Base-by-base conservation (phyloP, 2,113 vertebrate species). In the Cochlearius cochlearius region DNA sequence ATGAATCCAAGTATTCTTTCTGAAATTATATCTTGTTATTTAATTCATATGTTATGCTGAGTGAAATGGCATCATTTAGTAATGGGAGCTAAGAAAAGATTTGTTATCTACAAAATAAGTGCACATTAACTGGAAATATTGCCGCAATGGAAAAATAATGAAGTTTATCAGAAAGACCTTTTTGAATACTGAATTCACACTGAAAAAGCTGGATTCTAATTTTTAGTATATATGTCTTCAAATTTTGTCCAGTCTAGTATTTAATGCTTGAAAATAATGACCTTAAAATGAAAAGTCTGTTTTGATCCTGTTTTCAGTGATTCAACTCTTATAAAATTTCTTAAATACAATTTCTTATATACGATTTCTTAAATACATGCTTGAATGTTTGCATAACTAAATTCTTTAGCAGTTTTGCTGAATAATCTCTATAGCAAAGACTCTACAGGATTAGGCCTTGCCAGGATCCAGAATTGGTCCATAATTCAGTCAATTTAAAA, bases 11-110 rank as follows among this genome's bases (percentile, higher is more conserved):
- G 3, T 59, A 92, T 93, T 95, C 32, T 74, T 64, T 72, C 82
- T 82, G 66, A 97, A 97, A 96, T 68, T 81, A n/a, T 62, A 81
- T 67, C 43, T 94, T 85, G 67, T 94, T 97, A 93, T 87, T 97
- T 95, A 94, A 79, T 95, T 90, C 14, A 36, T n/a, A 6, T 73
- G 14, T 96, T 82, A 94, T 5, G 4, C 53, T 76, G 25, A 86
- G 15, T 59, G 85, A 95, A 97, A 96, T 92, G 34, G 4, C 43
- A 67, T 88, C 9, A 71, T 60, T 97, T 96, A 94, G 36, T 92
- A 97, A 91, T 58, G 26, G 19, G 36, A 94, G 41, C 13, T 86
- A 94, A 93, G 88, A 94, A 73, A 87, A 94, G 6, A 93, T 73
- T 94, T 94, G 36, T 88, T 69, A 43, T 81, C 36, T 91, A 34